Base-by-base conservation (phyloP, 2,888 invertebrate species). In the Tipula unca region DNA sequence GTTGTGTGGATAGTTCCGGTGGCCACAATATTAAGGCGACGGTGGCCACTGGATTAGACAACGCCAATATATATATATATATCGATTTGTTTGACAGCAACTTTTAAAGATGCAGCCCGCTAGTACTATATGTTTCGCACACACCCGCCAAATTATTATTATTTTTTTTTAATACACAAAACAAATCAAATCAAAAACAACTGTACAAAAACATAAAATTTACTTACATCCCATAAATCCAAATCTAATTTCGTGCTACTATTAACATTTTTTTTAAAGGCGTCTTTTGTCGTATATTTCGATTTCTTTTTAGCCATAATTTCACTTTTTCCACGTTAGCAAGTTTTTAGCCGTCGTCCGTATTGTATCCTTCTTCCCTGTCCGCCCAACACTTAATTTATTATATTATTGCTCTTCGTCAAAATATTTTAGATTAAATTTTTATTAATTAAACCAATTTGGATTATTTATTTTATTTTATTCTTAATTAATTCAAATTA, bases 161-260 rank as follows among this genome's bases (percentile, higher is more conserved):
- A 25, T 83, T 29, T 83, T 32, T 32, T 32, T 32, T 32, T 32
- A 69, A 69, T 69, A 20, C 4, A 3, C 17, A 48, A 48, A 48
- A n/a, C 48, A 48, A 48, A 48, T 32, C 85, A 82, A 48, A 39
- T 20, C 13, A 84, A 25, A 35, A 85, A n/a, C 83, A 85, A 17
- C 29, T 29, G 35, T 48, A 85, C 32, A 69, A 85, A 85, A 36
- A 85, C 29, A 10, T 29, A 17, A 54, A 54, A 29, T 17, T 29
- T 42, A 88, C 89, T 89, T 87, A 90, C 90, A 89, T 90, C 90
- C 90, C 90, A 90, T 82, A 89, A 88, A 87, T 90, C 90, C 85
- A 90, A 88, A 87, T 90, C 90, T 87, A 90, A 86, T 82, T 87
- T 87, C n/a, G 89, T 89, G 86, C 89, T 89, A 25, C 90, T 89